phyloP scores from a whole-genome alignment of 2,113 vertebrate species.

The Nannospalax galili region DNA sequence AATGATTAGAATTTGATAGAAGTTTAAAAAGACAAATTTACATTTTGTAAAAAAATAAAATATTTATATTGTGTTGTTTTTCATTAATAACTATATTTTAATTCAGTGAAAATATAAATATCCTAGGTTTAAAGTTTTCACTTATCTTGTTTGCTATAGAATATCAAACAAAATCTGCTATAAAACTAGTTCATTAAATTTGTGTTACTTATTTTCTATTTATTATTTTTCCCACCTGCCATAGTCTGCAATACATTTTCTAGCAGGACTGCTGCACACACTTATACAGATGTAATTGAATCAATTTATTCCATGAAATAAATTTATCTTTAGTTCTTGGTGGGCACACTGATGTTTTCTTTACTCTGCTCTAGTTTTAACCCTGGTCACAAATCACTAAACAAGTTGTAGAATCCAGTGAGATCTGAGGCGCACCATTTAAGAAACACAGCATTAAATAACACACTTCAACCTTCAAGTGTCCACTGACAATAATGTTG shows the following conservation, averaged over 20 bases:
- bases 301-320: slow-evolving; percentile 5
- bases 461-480: not conserved
- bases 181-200: not conserved
- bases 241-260: slow-evolving; percentile 4
- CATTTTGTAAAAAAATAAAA: slow-evolving; percentile 48
- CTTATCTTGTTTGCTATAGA: not conserved
- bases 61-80: not conserved
- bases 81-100: slow-evolving; percentile 17
- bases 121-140: not conserved
- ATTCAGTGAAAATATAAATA: slow-evolving; percentile 47
- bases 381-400: not conserved
- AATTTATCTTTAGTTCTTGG: not conserved
- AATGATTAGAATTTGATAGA: not conserved
- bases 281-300: not conserved
- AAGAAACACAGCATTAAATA: not conserved
- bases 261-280: not conserved
- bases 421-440: not conserved
- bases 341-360: not conserved
- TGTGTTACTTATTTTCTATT: slow-evolving; percentile 8
- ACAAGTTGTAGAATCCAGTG: not conserved
- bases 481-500: not conserved
- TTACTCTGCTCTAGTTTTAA: not conserved
- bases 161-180: not conserved
- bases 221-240: not conserved
- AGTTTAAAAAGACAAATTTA: slow-evolving; percentile 23